Evolutionary conservation across 2,797 vertebrate species (phyloP), one percentile per base, ranked within the genome.

Genomic region (Pogonophryne albipinna): DNA sequence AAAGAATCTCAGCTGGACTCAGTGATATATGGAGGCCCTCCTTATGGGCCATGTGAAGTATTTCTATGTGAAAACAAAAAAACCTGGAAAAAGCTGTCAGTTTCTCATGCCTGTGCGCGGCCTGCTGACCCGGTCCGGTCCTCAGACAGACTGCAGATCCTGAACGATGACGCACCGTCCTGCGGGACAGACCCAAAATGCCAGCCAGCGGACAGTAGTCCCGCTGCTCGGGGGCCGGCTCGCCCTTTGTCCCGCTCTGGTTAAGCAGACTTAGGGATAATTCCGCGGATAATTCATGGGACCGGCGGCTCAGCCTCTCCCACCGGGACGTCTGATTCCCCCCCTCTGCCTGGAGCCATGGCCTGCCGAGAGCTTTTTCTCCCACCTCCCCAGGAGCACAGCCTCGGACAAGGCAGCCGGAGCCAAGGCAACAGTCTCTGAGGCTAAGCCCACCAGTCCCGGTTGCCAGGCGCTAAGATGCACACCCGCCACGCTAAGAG

Each of bases 381-480:
- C 94, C 91, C 84, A 83, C 94, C 95, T 95, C 96, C 93, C 86
- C 94, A 94, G 97, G 97, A 95, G 94, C 95, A 93, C 96, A 92
- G 96, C 95, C 96, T 96, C 95, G 95, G 95, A 94, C 97, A 95
- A 95, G 93, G 94, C 93, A 93, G 95, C 95, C 95, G 96, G 96
- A 97, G 95, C 93, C 97, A 95, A 95, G 94, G 96, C 96, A 97
- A 98, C 97, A 95, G 96, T 96, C 96, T 96, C 95, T 94, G 92
- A 93, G 95, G 95, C 95, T 97, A 96, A 97, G 94, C 91, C 94
- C 94, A 97, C 94, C 92, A 86, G 77, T 95, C 84, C 90, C 85
- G 94, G 98, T 99, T 99, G 97, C 97, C 96, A 97, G 97, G 98
- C 94, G 96, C 97, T 97, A 95, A 97, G 97, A 93, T 86, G 94